These are phyloP conservation scores for Lineus longissimus DNA, from an alignment of 1,140 invertebrate species.

Conservation along the genomic window DNA sequence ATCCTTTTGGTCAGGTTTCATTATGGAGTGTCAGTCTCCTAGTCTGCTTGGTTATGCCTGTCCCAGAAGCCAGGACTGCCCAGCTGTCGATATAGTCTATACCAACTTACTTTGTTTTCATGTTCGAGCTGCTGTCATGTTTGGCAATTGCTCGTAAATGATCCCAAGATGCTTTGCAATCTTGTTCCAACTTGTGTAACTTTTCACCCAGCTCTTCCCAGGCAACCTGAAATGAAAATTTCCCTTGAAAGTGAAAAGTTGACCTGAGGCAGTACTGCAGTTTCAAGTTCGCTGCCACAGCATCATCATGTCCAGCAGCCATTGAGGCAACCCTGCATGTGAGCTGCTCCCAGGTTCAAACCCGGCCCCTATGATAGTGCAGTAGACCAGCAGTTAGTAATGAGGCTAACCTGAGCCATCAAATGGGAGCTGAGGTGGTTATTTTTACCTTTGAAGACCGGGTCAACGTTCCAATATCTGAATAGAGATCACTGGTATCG, in stretches of 20 bases:
- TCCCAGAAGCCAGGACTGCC: too few species aligned
- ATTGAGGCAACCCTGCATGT: too few species aligned
- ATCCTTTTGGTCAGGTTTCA: too few species aligned
- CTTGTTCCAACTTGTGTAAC: slow-evolving; percentile 81
- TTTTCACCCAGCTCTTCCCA: slow-evolving; percentile 60
- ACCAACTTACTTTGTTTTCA: slow-evolving; percentile 43
- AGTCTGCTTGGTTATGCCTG: too few species aligned
- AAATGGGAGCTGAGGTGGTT: not conserved
- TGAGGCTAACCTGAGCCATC: not conserved
- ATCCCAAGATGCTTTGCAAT: slow-evolving; percentile 97
- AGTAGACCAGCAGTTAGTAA: not conserved
- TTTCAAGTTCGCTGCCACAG: too few species aligned
- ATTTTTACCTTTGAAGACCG: slow-evolving; percentile 68
- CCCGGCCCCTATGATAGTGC: too few species aligned
- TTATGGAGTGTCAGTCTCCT: too few species aligned
- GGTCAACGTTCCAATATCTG: slow-evolving; percentile 68
- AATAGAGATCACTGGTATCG: slow-evolving; percentile 90
- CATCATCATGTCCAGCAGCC: too few species aligned
- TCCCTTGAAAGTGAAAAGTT: too few species aligned
- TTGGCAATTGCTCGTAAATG: slow-evolving; percentile 93
- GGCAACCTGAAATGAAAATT: slow-evolving; percentile 47
- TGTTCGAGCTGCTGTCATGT: slow-evolving; percentile 75
- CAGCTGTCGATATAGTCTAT: not conserved
- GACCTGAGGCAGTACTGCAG: too few species aligned
- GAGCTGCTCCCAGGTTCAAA: too few species aligned